Percentiles rank a stretch among this genome's conserved stretches.
phyloP scores from a whole-genome alignment of 2,797 vertebrate genomes.

The Mus minutoides region DNA sequence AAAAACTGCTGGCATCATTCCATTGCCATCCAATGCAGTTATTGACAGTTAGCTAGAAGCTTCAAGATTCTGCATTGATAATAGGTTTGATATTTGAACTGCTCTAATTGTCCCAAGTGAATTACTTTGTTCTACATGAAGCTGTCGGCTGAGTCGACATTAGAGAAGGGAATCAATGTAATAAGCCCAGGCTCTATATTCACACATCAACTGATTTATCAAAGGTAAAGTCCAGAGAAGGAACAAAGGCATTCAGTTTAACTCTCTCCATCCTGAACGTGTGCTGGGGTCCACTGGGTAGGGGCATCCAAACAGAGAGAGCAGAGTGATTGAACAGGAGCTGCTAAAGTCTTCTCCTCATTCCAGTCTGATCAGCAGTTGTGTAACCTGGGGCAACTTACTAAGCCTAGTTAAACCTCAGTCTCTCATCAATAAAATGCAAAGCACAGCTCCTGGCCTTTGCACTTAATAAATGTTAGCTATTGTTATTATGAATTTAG shows the following conservation, averaged over 20 bases:
- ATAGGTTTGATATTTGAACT: conserved; percentile 75
- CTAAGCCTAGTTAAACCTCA: conserved; percentile 39
- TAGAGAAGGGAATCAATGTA: conserved; percentile 54
- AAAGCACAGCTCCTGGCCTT: neutral
- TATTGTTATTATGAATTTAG: conserved; percentile 42
- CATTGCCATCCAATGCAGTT: conserved; percentile 74
- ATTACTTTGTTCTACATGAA: conserved; percentile 52
- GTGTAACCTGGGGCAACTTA: conserved; percentile 16
- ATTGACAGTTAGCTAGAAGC: conserved; percentile 76
- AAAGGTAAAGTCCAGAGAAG: neutral
- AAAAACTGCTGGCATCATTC: conserved; percentile 83
- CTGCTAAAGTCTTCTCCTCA: conserved; percentile 10
- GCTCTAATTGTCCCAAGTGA: conserved; percentile 74
- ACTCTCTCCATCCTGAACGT: neutral
- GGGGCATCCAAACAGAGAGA: neutral
- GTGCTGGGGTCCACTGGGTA: neutral
- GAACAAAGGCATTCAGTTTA: conserved; percentile 15
- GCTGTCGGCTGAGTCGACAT: conserved; percentile 27
- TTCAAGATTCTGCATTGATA: conserved; percentile 77
- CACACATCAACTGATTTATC: neutral
- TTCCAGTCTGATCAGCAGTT: conserved; percentile 38
- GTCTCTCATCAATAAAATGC: conserved; percentile 32
- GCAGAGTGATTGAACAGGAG: neutral
- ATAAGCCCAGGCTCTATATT: conserved; percentile 55
- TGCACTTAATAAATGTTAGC: conserved; percentile 28